Conservation (phyloP, 2,113 vertebrate genomes). For the Proteles cristata region DNA sequence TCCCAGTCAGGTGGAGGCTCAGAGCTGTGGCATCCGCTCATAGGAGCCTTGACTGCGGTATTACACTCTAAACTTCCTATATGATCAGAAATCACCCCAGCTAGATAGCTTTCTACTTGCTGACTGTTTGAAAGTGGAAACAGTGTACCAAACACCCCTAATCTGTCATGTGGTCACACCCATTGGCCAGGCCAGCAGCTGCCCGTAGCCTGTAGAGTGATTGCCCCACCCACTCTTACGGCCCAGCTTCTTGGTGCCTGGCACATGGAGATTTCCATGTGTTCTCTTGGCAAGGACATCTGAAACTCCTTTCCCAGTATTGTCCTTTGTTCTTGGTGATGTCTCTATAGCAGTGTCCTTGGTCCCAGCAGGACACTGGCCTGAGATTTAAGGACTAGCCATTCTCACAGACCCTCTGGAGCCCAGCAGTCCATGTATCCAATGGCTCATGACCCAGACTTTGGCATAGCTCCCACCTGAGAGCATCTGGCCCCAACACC, state of each 20-base stretch:
- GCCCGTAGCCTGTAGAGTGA: not conserved
- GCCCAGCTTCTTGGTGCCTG: conserved; percentile 34
- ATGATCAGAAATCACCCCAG: not conserved
- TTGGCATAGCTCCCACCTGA: not conserved
- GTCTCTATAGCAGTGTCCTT: not conserved
- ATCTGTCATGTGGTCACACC: not conserved
- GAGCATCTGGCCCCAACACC: not conserved
- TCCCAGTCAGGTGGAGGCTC: not conserved
- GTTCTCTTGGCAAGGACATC: not conserved
- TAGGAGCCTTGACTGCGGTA: not conserved
- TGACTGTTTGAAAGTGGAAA: not conserved
- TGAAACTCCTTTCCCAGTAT: not conserved
- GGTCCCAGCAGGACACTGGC: not conserved
- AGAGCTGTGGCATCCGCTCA: not conserved
- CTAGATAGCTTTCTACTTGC: not conserved
- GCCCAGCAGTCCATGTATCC: not conserved
- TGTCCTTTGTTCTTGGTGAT: conserved; percentile 57
- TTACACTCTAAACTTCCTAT: not conserved
- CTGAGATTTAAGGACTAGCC: conserved; percentile 6
- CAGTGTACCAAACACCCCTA: not conserved
- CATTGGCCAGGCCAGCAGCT: not conserved
- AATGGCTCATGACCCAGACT: not conserved
- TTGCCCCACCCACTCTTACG: not conserved
- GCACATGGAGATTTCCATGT: conserved; percentile 25
- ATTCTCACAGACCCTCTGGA: not conserved